Conservation (phyloP, 1,140 invertebrate genomes). For the Cherax quadricarinatus region DNA sequence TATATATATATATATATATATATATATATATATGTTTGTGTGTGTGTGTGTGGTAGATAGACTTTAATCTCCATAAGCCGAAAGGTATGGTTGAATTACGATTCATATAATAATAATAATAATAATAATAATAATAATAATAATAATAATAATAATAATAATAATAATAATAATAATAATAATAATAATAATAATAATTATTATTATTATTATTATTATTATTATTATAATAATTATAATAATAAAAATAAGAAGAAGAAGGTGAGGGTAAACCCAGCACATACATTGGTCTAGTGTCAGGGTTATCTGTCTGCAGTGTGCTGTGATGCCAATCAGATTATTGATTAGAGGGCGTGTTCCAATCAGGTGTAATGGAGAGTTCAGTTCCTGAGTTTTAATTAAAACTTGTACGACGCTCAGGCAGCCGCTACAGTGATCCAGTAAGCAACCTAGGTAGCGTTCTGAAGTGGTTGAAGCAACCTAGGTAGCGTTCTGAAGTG, state of each 20-base stretch:
- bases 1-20: not conserved
- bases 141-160: slow-evolving; percentile 14
- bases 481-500: too few relatives aligned
- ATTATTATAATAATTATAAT: not conserved
- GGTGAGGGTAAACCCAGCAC: too few relatives aligned
- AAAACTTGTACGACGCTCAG: too few relatives aligned
- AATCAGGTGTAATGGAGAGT: too few relatives aligned
- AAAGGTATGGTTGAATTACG: not conserved
- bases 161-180: slow-evolving; percentile 20
- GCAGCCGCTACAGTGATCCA: too few relatives aligned
- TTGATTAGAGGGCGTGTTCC: too few relatives aligned
- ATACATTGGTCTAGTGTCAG: too few relatives aligned
- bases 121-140: slow-evolving; percentile 28
- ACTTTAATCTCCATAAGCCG: not conserved
- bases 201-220: not conserved
- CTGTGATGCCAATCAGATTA: too few relatives aligned
- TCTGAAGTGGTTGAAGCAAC: too few relatives aligned
- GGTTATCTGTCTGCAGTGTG: too few relatives aligned
- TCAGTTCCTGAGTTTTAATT: too few relatives aligned
- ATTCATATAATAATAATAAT: not conserved
- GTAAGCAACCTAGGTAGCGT: too few relatives aligned
- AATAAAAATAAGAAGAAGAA: not conserved
- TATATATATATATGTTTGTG: not conserved
- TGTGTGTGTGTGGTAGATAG: not conserved
- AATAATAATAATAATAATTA: not conserved